Evolutionary conservation across 2,113 vertebrate genomes (phyloP), one percentile per base, ranked within the genome.

Genomic region (Telmatochromis sp.): DNA sequence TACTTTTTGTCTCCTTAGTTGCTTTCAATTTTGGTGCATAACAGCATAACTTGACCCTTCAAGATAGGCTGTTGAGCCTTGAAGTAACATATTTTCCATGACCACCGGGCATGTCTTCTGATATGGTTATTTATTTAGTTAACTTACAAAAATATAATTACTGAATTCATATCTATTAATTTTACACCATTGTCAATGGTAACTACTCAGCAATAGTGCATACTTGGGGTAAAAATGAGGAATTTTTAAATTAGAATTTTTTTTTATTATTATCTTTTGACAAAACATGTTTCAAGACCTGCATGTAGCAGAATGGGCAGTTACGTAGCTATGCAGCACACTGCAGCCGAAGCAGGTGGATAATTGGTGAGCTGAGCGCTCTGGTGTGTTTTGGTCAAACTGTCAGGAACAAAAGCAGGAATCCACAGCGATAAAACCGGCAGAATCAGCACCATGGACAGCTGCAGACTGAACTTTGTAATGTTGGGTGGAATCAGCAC

Each of bases 391-490:
- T 28, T 75, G 42, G 78, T 78, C 13, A 82, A 35, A 84, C 14
- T 47, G 2, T 21, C 26, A 78, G 17, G 9, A 15, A 47, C 9
- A 45, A 21, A 82, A 31, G n/a, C 33, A 83, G 9, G 9, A 40
- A 21, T 23, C 13, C 35, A 37, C 3, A 21, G 5, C 8, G 5
- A 60, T 33, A 60, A 55, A 6, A 9, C 19, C 2, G 26, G 21
- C 9, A 80, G 35, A 47, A 57, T 88, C 82, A 89, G 83, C 63
- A 85, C 63, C 82, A 84, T 1, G 82, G 90, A 88, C 60, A 90
- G 85, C 40, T 42, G 3, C 82, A 6, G 3, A 6, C 10, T 40
- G 33, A 31, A 21, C 15, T n/a, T 5, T 15, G 13, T n/a, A 68
- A 81, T 3, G 31, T 7, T 40, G 65, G 31, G 21, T 11, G 4